A percentile compares a stretch with the other conserved stretches of the same genome.
Evolutionary conservation across 1,140 invertebrate species (phyloP).

Genomic region (Temnothorax nylanderi): DNA sequence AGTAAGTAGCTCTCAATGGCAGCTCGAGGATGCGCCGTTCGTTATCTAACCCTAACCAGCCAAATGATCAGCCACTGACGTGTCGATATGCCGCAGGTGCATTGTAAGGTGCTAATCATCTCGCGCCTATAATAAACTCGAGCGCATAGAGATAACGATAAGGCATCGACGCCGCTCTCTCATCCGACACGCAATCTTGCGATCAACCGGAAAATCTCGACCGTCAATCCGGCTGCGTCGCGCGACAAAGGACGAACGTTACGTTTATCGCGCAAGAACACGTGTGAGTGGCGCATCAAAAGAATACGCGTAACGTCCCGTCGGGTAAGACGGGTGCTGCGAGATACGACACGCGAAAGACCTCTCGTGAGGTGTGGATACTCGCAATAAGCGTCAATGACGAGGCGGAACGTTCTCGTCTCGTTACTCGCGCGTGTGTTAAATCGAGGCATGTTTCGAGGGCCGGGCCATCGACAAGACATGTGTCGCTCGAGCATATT

Average conservation of each 20-base stretch:
- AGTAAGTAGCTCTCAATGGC: conserved; percentile 27
- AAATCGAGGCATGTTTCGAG: conserved; percentile 21
- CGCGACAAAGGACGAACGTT: conserved; percentile 9
- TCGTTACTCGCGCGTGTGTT: conserved; percentile 32
- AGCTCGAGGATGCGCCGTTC: conserved; percentile 30
- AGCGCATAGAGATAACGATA: conserved; percentile 48
- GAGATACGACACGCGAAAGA: conserved; percentile 3
- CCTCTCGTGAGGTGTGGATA: conserved; percentile 34
- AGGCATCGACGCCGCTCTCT: conserved; percentile 38
- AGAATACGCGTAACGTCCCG: not conserved
- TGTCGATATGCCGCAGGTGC: not conserved
- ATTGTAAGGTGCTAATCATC: conserved; percentile 43
- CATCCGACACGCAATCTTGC: conserved; percentile 25
- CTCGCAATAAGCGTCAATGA: conserved; percentile 47
- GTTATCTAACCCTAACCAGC: conserved; percentile 43
- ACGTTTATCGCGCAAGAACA: conserved; percentile 16
- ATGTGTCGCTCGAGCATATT: conserved; percentile 5
- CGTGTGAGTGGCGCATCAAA: not conserved
- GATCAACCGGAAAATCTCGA: not conserved
- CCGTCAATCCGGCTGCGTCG: conserved; percentile 12
- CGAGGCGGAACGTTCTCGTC: conserved; percentile 33
- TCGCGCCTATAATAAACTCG: conserved; percentile 48
- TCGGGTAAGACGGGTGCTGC: conserved; percentile 13
- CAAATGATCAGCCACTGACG: conserved; percentile 30
- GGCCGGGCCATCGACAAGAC: not conserved